phyloP scores from a whole-genome alignment of 2,888 invertebrate species.

The Microctonus hyperodae region DNA sequence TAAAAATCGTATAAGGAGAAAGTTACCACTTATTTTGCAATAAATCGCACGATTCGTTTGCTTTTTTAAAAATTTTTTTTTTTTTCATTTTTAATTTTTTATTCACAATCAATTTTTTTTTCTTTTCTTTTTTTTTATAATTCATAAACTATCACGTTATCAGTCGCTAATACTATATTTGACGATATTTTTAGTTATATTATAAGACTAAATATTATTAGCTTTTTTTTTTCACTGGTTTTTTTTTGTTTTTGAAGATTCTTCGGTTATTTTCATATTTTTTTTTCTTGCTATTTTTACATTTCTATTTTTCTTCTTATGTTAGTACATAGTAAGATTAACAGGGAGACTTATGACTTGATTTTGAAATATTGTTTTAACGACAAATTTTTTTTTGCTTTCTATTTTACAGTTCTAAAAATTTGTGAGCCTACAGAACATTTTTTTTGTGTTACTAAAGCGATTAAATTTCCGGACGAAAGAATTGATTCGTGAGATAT shows the following conservation, averaged over 20 bases:
- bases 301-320: slow-evolving; percentile 29
- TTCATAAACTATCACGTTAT: slow-evolving; percentile 36
- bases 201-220: slow-evolving; percentile 31
- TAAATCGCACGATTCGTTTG: slow-evolving; percentile 20
- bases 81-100: slow-evolving; percentile 17
- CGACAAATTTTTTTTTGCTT: slow-evolving; percentile 1
- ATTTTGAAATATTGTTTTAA: slow-evolving; percentile 27
- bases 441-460: not conserved
- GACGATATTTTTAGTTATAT: slow-evolving; percentile 29
- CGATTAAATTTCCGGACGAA: too few species aligned
- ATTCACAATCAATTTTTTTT: too few species aligned
- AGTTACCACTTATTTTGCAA: slow-evolving; percentile 22
- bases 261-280: slow-evolving; percentile 10
- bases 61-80: slow-evolving; percentile 2
- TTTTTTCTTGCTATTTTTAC: slow-evolving; percentile 22
- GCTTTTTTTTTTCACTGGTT: slow-evolving; percentile 8
- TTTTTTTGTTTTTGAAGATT: slow-evolving; percentile 2
- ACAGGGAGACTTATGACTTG: slow-evolving; percentile 30
- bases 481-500: too few species aligned
- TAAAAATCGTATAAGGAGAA: slow-evolving; percentile 34
- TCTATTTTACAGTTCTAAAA: not conserved
- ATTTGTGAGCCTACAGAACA: not conserved
- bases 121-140: slow-evolving; percentile 22
- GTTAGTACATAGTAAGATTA: slow-evolving; percentile 38
- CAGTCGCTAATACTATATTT: slow-evolving; percentile 35